A percentile compares a stretch with the other conserved stretches of the same genome.
phyloP scores from a whole-genome alignment of 2,888 invertebrate species.

The Epirrhoe tristata region DNA sequence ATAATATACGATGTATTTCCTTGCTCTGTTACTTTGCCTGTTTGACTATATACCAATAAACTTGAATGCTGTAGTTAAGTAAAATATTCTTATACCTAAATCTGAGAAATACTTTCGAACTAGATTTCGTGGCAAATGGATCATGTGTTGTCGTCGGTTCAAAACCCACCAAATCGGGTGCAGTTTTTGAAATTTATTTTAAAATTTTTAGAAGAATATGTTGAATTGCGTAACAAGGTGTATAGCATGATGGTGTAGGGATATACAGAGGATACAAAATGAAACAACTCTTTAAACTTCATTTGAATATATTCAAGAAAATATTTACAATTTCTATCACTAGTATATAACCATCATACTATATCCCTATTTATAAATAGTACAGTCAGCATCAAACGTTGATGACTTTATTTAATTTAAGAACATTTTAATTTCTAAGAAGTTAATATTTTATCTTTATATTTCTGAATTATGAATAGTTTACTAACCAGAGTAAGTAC shows the following conservation, averaged over 20 bases:
- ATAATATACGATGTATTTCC: too few relatives aligned
- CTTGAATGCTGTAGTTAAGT: too few relatives aligned
- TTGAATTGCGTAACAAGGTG: slow-evolving; percentile 17
- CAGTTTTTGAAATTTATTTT: neutral
- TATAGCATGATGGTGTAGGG: slow-evolving; percentile 81
- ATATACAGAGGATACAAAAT: slow-evolving; percentile 63
- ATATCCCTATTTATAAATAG: slow-evolving; percentile 55
- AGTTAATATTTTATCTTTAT: too few relatives aligned
- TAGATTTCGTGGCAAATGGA: too few relatives aligned
- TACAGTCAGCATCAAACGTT: slow-evolving; percentile 1
- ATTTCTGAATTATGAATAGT: neutral
- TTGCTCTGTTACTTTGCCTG: too few relatives aligned
- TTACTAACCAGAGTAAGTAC: neutral
- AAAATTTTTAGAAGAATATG: neutral
- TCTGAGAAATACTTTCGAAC: too few relatives aligned
- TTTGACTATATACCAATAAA: too few relatives aligned
- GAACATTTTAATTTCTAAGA: neutral
- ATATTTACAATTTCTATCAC: slow-evolving; percentile 60
- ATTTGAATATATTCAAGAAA: slow-evolving; percentile 69
- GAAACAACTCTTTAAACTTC: slow-evolving; percentile 68
- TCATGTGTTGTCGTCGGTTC: too few relatives aligned
- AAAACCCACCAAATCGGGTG: too few relatives aligned
- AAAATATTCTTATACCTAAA: too few relatives aligned
- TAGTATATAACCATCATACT: slow-evolving; percentile 78
- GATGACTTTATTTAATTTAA: neutral